Base-by-base conservation (phyloP, 2,797 vertebrate species). In the Gobio occitaniae region DNA sequence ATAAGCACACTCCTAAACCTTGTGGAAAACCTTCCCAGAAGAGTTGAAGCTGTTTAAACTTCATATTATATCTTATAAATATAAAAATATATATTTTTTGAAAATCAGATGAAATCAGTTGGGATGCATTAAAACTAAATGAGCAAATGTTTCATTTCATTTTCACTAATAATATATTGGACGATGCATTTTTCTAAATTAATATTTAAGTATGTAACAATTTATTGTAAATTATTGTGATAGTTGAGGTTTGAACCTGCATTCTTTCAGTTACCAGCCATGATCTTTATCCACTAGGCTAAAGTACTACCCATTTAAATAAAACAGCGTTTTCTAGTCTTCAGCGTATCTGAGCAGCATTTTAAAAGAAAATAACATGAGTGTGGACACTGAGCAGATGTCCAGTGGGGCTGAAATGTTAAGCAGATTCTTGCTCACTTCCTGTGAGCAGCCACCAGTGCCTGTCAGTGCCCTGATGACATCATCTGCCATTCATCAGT, bases 401-500 rank as follows among this genome's bases (percentile, higher is more conserved):
- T 97, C 97, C 97, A 93, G 92, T 84, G 93, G 95, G 95, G 96
- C 97, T 92, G 92, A 96, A 97, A 97, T 96, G 95, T 96, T 95
- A 96, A 96, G 95, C 95, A 95, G 96, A 94, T 95, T 94, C 92
- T 92, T 94, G 93, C 93, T 92, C 91, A 95, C 94, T 96, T 95
- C 95, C 96, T 96, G 94, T 95, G 95, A 96, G 96, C 93, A 95
- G 94, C 93, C 91, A 91, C 92, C 88, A 93, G 89, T 83, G 92
- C 92, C 96, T 97, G 97, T 97, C 97, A 97, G 96, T 94, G 96
- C 91, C 86, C 90, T 95, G 96, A 98, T 99, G 97, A 98, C 97
- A 98, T 99, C 98, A 99, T 96, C 95, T 95, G 95, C 95, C 95
- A 98, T 98, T 96, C 95, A 97, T 99, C 96, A 97, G 90, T 91